Base-by-base conservation (phyloP, 2,113 vertebrate species). In the Nerophis ophidion region DNA sequence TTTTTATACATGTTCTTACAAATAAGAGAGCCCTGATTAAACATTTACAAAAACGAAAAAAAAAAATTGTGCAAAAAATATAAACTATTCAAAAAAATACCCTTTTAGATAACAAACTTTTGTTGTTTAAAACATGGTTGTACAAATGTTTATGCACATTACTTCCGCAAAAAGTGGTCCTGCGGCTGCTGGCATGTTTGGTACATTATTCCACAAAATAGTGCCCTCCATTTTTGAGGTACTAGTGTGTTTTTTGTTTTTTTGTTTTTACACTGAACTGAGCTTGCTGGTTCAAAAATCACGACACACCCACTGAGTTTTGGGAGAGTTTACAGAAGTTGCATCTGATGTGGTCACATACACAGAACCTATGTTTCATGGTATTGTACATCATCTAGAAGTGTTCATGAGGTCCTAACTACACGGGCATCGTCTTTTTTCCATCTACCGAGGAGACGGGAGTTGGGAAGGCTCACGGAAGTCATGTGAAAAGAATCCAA, bases 41-140 rank as follows among this genome's bases (percentile, higher is more conserved):
- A 64, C 44, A 80, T 79, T 83, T 79, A 87, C 81, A 84, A 74
- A 72, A 71, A 45, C 70, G 8, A 80, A 81, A 81, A 76, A 72
- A 81, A 74, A 74, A n/a, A n/a, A n/a, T n/a, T 81, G 82, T 83
- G 78, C 79, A 84, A 85, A 83, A 79, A 61, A 68, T 79, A 77
- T 79, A 57, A 79, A 77, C 77, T 76, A 68, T 79, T 74, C 17
- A 56, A 56, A 66, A 81, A 77, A 83, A 84, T 81, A 77, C 74
- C 79, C 77, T 44, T 69, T 77, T 77, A 63, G 46, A 65, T 63
- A 76, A 70, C 65, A 78, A 77, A 81, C 52, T 48, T 72, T 74
- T 77, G 51, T 60, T n/a, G 40, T 65, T 76, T 84, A 68, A 71
- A 83, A 85, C 74, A 82, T 57, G 26, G 70, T 17, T 80, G 79